phyloP scores from a whole-genome alignment of 2,888 invertebrate genomes.

The Helobdella robusta region DNA sequence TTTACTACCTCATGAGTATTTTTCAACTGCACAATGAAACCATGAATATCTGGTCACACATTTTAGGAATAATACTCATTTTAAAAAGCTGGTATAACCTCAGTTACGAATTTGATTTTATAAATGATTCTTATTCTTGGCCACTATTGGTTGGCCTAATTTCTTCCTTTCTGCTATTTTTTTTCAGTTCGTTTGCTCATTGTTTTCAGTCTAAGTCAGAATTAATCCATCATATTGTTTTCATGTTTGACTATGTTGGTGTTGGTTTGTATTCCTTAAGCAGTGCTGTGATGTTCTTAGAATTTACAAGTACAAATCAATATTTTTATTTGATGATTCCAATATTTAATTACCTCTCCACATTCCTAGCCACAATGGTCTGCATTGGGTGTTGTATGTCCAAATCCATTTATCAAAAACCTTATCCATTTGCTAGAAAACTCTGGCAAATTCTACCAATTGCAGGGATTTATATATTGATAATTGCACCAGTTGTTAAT shows the following conservation, averaged over 20 bases:
- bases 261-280: slow-evolving; percentile 49
- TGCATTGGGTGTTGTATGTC: slow-evolving; percentile 43
- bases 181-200: slow-evolving; percentile 38
- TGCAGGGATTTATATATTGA: slow-evolving; percentile 42
- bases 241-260: slow-evolving; percentile 47
- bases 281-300: slow-evolving; percentile 45
- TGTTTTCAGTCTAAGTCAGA: slow-evolving; percentile 45
- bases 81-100: slow-evolving; percentile 36
- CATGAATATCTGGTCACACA: slow-evolving; percentile 48
- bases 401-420: slow-evolving; percentile 42
- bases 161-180: slow-evolving; percentile 9
- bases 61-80: slow-evolving; percentile 38
- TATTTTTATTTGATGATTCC: slow-evolving; percentile 38
- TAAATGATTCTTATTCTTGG: slow-evolving; percentile 44
- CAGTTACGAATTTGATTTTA: slow-evolving; percentile 39
- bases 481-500: slow-evolving; percentile 43
- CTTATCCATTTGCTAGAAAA: slow-evolving; percentile 46
- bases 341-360: slow-evolving; percentile 40
- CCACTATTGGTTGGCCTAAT: slow-evolving; percentile 39
- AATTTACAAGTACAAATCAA: slow-evolving; percentile 42
- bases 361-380: slow-evolving; percentile 40
- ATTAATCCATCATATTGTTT: slow-evolving; percentile 45
- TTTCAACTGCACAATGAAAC: slow-evolving; percentile 48
- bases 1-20: slow-evolving; percentile 42
- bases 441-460: slow-evolving; percentile 46